Percentiles rank a stretch among this genome's conserved stretches.
These are phyloP conservation scores for Meleagris gallopavo DNA, from an alignment of 2,113 vertebrate species.

Conservation along the genomic window DNA sequence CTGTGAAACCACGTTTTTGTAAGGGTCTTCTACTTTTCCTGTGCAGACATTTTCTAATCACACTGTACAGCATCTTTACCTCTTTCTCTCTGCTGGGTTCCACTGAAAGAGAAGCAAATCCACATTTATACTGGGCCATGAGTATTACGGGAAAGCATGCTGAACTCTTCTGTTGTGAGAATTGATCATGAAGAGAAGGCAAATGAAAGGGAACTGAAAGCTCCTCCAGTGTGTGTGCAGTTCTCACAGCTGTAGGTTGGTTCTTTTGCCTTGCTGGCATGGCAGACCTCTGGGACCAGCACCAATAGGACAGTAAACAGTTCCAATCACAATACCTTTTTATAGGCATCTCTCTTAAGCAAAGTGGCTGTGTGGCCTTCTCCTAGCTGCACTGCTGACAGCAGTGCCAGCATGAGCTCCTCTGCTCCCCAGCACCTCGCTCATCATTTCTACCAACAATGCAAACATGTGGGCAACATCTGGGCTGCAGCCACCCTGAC, in stretches of 20 bases:
- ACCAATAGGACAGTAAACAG: not conserved
- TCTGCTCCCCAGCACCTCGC: not conserved
- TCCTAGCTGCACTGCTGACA: not conserved
- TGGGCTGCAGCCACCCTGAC: not conserved
- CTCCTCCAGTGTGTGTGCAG: accelerated
- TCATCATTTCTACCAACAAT: accelerated
- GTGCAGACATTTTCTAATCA: not conserved
- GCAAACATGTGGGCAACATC: not conserved
- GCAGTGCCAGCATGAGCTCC: not conserved
- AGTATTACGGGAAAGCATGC: not conserved
- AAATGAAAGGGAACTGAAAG: not conserved
- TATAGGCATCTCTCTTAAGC: not conserved
- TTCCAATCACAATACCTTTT: not conserved
- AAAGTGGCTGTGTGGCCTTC: not conserved
- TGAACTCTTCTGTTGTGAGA: not conserved
- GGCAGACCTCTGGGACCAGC: not conserved
- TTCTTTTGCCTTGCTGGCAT: not conserved
- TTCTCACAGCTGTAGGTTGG: not conserved
- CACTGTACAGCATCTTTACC: not conserved
- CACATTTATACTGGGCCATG: not conserved
- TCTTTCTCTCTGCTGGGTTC: not conserved
- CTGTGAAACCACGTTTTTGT: not conserved
- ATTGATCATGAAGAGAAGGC: not conserved
- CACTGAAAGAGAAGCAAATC: not conserved
- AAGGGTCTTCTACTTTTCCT: not conserved